These are phyloP conservation scores for Ectemnius cavifrons DNA, from an alignment of 2,888 invertebrate species.

Conservation along the genomic window DNA sequence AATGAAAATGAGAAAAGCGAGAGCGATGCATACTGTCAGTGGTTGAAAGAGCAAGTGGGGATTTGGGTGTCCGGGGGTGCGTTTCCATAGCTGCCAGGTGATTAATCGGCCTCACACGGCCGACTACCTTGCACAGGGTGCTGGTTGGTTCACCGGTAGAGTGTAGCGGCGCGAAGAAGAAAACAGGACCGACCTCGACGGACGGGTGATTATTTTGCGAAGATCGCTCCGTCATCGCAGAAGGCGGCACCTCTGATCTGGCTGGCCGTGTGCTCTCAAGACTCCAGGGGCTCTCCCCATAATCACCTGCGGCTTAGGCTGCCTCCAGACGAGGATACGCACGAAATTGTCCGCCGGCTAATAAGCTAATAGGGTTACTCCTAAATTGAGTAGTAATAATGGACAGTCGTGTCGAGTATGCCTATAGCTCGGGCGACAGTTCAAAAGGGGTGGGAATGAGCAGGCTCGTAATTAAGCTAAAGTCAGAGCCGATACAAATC, in stretches of 20 bases:
- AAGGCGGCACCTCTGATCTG: constrained; percentile 71
- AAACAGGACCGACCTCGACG: constrained; percentile 58
- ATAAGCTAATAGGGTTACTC: constrained; percentile 8
- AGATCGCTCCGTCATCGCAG: constrained; percentile 74
- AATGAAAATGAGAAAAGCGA: no score
- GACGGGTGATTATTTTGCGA: constrained; percentile 72
- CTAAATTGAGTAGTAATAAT: constrained; percentile 6
- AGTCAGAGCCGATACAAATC: no score
- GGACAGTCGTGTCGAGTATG: not conserved
- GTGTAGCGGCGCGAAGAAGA: constrained; percentile 45
- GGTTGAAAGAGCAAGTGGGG: not conserved
- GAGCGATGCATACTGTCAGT: not conserved
- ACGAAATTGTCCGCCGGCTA: constrained; percentile 3
- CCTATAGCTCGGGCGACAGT: not conserved
- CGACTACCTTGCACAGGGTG: constrained; percentile 47
- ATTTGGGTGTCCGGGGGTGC: constrained; percentile 43
- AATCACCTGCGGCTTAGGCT: constrained; percentile 64
- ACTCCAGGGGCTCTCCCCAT: constrained; percentile 62
- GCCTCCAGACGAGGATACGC: constrained; percentile 5
- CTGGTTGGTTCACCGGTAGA: constrained; percentile 37
- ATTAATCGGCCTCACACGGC: constrained; percentile 59
- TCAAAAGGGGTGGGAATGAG: not conserved
- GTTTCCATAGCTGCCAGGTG: constrained; percentile 58
- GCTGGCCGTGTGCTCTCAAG: constrained; percentile 45
- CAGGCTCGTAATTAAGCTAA: no score